Evolutionary conservation across 2,888 invertebrate species (phyloP), one percentile per base, ranked within the genome.

Genomic region (Mantis religiosa): DNA sequence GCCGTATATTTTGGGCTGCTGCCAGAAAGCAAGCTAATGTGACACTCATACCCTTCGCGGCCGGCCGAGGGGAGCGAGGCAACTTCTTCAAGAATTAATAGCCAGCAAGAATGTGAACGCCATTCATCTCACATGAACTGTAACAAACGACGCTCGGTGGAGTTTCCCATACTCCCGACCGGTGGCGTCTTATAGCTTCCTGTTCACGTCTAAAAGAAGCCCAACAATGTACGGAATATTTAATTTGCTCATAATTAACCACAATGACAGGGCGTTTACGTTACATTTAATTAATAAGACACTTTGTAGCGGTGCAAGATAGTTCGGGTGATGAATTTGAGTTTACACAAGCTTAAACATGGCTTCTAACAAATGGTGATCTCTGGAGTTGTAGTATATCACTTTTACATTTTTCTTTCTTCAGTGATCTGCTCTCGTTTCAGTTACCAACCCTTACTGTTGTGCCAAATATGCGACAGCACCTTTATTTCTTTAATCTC

Each of bases 91-190:
- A 87, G 87, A 82, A 87, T 87, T 87, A 87, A 87, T 87, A 87
- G 87, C 87, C 54, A 8, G 34, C 28, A 34, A 34, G 87, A 87
- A 87, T 86, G 86, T 81, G 81, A 71, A 27, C 28, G 87, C 87
- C 87, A 87, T 87, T 87, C 87, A 87, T 87, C 87, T 87, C 87
- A 81, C 41, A 87, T 54, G 82, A 82, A 86, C 86, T 86, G 86
- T 86, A 86, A 86, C 86, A 86, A 86, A 86, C 71, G 86, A 86
- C 87, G 81, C 28, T 87, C 20, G 54, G 27, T n/a, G 27, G 27
- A 27, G 85, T 85, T 47, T 28, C 85, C 85, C 85, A 85, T 85
- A 47, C 20, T 47, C 47, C 47, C 41, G 47, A 47, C 12, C 9
- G 41, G 41, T 12, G 41, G 6, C 25, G 54, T 25, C 54, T 71